Base-by-base conservation (phyloP, 2,113 vertebrate genomes). In the Rhea americana region DNA sequence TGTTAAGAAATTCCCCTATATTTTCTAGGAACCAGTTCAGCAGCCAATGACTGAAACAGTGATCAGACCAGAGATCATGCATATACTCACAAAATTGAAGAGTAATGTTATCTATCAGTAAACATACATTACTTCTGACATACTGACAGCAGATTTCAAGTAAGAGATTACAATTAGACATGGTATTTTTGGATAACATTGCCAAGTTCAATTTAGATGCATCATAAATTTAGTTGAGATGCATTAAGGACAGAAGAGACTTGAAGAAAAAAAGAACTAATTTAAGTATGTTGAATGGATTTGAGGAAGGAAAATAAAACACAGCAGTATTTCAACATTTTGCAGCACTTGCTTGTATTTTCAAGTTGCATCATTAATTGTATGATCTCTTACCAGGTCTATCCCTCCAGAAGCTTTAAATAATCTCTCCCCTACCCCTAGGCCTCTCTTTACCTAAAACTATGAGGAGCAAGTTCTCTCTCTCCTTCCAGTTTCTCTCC, bases 21-120 rank as follows among this genome's bases (percentile, higher is more conserved):
- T 96, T 92, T 87, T 94, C 94, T 93, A 95, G 95, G 95, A 96
- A 94, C 37, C 85, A 78, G 55, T 48, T 19, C 18, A 14, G 79
- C 85, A 85, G 82, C 59, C 74, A 77, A 10, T 48, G 67, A 63
- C 13, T 71, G 91, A 82, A 84, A 85, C 70, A 58, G 73, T 7
- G 39, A 75, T 84, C 73, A 47, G 70, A 55, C 61, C 50, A 35
- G 35, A 35, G 35, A 35, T 35, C 35, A 2, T 15, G 41, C 43
- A 6, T 2, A 50, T 81, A 90, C 83, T 83, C 83, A 90, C 80
- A 84, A 47, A 51, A 58, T 59, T 6, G 41, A 86, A 61, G 83
- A 79, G 53, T 78, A 91, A 22, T 20, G 50, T 43, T 35, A 86
- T 18, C 56, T 63, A 39, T 76, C 85, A 65, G 66, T 73, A 93